Evolutionary conservation across 2,113 vertebrate genomes (phyloP).

Genomic region (Tympanuchus pallidicinctus): DNA sequence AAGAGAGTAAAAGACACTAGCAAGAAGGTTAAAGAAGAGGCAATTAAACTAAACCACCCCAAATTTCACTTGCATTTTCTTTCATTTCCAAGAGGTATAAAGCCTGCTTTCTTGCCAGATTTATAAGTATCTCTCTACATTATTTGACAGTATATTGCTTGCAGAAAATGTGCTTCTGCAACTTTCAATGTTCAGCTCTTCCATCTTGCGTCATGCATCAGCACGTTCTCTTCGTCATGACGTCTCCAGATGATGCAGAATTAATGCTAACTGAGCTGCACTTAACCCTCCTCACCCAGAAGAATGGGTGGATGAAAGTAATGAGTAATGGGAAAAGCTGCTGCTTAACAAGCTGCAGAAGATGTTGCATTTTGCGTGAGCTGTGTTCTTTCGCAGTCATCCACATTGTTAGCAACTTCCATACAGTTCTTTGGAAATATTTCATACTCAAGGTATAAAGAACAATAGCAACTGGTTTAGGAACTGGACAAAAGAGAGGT

Average conservation of each 20-base stretch:
- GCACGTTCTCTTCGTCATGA: not conserved
- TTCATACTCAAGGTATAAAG: not conserved
- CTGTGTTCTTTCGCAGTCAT: slow-evolving; percentile 14
- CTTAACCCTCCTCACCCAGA: slow-evolving; percentile 47
- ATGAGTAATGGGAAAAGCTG: slow-evolving; percentile 40
- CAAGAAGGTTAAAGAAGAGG: not conserved
- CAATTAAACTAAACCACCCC: not conserved
- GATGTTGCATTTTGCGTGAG: slow-evolving; percentile 31
- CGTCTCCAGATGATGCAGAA: slow-evolving; percentile 28
- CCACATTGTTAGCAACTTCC: not conserved
- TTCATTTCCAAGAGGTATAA: not conserved
- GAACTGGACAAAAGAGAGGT: not conserved
- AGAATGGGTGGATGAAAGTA: slow-evolving; percentile 59
- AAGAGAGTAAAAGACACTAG: not conserved
- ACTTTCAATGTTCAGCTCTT: not conserved
- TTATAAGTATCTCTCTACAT: not conserved
- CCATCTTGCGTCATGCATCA: not conserved
- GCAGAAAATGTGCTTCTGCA: not conserved
- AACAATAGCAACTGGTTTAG: not conserved
- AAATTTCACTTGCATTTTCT: not conserved
- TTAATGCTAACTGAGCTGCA: slow-evolving; percentile 41
- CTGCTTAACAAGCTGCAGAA: slow-evolving; percentile 12
- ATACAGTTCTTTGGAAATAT: not conserved
- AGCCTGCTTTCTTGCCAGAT: not conserved
- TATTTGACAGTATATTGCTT: not conserved